Conservation (phyloP, 1,140 invertebrate genomes). For the Oreohelix idahoensis region DNA sequence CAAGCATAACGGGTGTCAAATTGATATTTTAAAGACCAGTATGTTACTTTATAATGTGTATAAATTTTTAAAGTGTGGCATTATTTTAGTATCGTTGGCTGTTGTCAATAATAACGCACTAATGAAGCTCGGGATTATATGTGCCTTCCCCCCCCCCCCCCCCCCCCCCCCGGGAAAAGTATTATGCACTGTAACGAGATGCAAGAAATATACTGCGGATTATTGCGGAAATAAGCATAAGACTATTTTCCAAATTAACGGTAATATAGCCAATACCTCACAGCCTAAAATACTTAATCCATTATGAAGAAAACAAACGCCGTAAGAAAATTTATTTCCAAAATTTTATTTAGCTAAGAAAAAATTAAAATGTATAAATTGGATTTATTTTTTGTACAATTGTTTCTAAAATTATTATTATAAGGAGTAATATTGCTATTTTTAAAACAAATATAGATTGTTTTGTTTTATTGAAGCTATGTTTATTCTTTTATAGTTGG, state of each 20-base stretch:
- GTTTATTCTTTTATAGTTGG: conserved; percentile 15
- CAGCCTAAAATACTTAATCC: background rate
- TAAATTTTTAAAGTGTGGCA: no score
- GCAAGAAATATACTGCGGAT: background rate
- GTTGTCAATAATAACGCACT: no score
- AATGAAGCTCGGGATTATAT: no score
- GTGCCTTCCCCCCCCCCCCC: no score
- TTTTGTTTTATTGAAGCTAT: background rate
- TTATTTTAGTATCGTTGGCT: no score
- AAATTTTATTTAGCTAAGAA: background rate
- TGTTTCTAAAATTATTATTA: background rate
- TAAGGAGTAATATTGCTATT: background rate
- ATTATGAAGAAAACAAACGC: background rate
- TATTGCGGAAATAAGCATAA: background rate
- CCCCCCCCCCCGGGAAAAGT: no score
- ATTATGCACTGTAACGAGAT: no score
- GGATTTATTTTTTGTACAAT: background rate
- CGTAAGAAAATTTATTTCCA: background rate
- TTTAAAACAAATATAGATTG: background rate
- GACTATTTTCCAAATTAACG: conserved; percentile 6
- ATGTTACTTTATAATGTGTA: no score
- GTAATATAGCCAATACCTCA: background rate
- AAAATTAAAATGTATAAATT: background rate
- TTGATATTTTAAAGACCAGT: no score
- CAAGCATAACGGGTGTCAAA: no score